A percentile compares a stretch with the other conserved stretches of the same genome.
Evolutionary conservation across 2,113 vertebrate species (phyloP).

Genomic region (Tachysurus fulvidraco): DNA sequence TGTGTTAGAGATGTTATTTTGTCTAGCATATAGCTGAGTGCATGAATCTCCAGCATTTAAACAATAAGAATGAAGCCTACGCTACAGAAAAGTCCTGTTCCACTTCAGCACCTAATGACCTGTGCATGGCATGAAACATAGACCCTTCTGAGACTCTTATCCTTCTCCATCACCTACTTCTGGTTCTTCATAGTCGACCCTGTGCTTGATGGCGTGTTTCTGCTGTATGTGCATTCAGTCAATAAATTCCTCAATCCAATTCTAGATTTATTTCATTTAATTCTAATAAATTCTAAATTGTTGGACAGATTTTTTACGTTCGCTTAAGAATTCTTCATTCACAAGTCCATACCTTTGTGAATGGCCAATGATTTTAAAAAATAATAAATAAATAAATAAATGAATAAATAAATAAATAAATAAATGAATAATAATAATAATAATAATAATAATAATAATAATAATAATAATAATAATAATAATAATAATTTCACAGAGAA

Average conservation of each 20-base stretch:
- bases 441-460: no score
- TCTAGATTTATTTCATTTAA: slow-evolving; percentile 22
- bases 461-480: no score
- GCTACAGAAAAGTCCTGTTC: slow-evolving; percentile 20
- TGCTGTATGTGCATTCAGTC: slow-evolving; percentile 94
- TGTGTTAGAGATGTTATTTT: background rate
- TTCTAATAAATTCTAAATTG: background rate
- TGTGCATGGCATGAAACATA: slow-evolving; percentile 74
- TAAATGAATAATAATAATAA: no score
- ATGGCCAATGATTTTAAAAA: background rate
- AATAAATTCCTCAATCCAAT: slow-evolving; percentile 84
- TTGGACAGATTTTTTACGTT: background rate
- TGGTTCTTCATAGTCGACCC: slow-evolving; percentile 68
- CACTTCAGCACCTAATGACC: slow-evolving; percentile 47
- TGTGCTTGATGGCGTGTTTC: slow-evolving; percentile 90
- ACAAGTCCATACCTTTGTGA: background rate
- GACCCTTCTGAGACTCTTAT: slow-evolving; percentile 73
- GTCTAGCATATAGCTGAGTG: background rate
- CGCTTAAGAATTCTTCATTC: background rate
- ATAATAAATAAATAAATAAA: no score
- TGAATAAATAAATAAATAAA: no score
- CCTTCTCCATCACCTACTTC: slow-evolving; percentile 65
- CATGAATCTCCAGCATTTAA: background rate
- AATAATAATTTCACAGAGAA: background rate
- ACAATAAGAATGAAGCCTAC: background rate